Evolutionary conservation across 2,797 vertebrate genomes (phyloP).

Genomic region (Heteromormyrus szaboi): DNA sequence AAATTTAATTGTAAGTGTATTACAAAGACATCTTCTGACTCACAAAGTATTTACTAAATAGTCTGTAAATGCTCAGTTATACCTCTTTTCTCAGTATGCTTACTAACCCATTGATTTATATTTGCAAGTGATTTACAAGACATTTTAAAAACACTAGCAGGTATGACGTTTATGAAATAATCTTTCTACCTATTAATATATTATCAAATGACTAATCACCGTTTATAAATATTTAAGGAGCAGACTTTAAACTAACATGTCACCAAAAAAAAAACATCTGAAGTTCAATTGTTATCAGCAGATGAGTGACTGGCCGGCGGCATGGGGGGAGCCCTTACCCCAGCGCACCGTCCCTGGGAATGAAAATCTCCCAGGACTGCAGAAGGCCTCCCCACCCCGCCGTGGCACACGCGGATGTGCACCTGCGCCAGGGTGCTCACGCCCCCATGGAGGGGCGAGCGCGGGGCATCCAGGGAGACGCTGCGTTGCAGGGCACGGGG

Average conservation of each 20-base stretch:
- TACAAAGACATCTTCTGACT: background rate
- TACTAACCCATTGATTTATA: background rate
- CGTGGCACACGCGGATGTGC: slow-evolving; percentile 81
- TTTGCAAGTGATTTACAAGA: background rate
- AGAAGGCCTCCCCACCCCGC: slow-evolving; percentile 58
- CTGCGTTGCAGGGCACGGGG: slow-evolving; percentile 78
- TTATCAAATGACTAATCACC: background rate
- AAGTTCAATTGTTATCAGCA: background rate
- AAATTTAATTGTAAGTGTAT: background rate
- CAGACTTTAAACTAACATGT: background rate
- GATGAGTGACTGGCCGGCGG: background rate
- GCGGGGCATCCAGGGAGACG: slow-evolving; percentile 80
- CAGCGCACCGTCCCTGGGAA: slow-evolving; percentile 48
- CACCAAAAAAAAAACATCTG: background rate
- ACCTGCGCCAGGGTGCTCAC: slow-evolving; percentile 72
- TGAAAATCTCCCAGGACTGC: slow-evolving; percentile 54
- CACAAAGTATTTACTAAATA: background rate
- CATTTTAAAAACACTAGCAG: background rate
- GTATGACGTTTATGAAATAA: background rate
- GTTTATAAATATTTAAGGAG: background rate
- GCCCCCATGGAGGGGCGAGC: slow-evolving; percentile 68
- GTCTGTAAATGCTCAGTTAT: background rate
- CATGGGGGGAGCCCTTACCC: slow-evolving; percentile 66
- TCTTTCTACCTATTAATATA: background rate
- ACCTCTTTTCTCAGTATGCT: background rate